Base-by-base conservation (phyloP, 2,888 invertebrate genomes). In the Drosophila macrospina region DNA sequence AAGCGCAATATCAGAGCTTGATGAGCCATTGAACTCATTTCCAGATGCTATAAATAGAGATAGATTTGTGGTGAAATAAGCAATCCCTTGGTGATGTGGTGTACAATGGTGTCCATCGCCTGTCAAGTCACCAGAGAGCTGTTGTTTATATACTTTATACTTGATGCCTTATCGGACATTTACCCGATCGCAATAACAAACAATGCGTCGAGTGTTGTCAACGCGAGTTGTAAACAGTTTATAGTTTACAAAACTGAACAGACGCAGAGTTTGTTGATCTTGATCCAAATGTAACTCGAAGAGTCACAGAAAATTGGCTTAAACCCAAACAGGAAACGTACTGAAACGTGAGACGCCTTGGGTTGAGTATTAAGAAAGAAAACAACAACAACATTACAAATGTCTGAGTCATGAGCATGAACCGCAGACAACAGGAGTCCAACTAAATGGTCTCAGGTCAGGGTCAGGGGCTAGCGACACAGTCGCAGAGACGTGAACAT, bases 101-200 rank as follows among this genome's bases (percentile, higher is more conserved):
- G n/a, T n/a, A n/a, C n/a, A 68, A 68, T 67, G 62, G 60, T 64
- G 59, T 64, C 56, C 73, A 67, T 42, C 67, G 66, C 54, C 72
- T 65, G 59, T 44, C 47, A 48, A 36, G 56, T 64, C 34, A 10
- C 48, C 37, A 28, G 64, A 44, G 55, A 63, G 51, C 37, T 16
- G 45, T 64, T 65, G 80, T 81, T 73, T 78, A 68, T 41, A 44
- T 37, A 15, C n/a, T 15, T 32, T 15, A 16, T 54, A 41, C 45
- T 57, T 47, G 67, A 71, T 62, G 61, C 56, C 81, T 81, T 82
- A 82, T 82, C 81, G 82, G 82, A 47, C 76, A 81, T 68, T 77
- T 67, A 59, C 50, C 71, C 52, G 55, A 41, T 52, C 45, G 70
- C 41, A 44, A 48, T 36, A 42, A 51, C 24, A 60, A 60, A 60